A percentile compares a stretch with the other conserved stretches of the same genome.
Conservation (phyloP, 2,888 invertebrate species). For the Ormyrus rosae region DNA sequence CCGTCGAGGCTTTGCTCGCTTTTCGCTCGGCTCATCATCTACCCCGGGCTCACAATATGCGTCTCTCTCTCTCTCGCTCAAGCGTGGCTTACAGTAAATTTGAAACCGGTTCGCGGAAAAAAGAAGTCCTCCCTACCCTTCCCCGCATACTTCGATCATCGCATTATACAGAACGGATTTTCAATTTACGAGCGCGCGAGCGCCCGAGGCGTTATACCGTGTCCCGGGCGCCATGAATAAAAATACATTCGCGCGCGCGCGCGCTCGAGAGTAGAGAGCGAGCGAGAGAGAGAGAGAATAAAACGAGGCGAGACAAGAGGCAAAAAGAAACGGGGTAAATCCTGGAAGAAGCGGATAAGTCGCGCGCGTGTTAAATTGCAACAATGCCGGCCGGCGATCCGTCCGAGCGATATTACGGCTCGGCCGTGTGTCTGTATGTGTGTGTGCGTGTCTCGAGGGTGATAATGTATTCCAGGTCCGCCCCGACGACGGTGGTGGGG, state of each 20-base stretch:
- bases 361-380: conserved; percentile 59
- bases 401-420: conserved; percentile 45
- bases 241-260: conserved; percentile 24
- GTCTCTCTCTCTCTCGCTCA: background rate
- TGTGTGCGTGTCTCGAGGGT: conserved; percentile 64
- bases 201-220: conserved; percentile 46
- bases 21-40: background rate
- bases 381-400: conserved; percentile 58
- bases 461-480: conserved; percentile 76
- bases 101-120: conserved; percentile 57
- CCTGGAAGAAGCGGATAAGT: conserved; percentile 60
- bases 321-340: conserved; percentile 45
- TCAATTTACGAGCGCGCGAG: conserved; percentile 56
- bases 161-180: conserved; percentile 59
- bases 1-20: background rate
- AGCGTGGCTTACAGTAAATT: conserved; percentile 32
- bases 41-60: background rate
- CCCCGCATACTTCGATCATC: conserved; percentile 51
- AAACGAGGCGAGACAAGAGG: background rate
- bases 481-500: conserved; percentile 70
- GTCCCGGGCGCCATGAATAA: conserved; percentile 52
- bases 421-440: background rate
- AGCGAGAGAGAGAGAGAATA: background rate
- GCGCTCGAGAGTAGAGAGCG: background rate
- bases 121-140: conserved; percentile 20